These are phyloP conservation scores for Nephrotoma appendiculata DNA, from an alignment of 2,888 invertebrate genomes.

Conservation along the genomic window DNA sequence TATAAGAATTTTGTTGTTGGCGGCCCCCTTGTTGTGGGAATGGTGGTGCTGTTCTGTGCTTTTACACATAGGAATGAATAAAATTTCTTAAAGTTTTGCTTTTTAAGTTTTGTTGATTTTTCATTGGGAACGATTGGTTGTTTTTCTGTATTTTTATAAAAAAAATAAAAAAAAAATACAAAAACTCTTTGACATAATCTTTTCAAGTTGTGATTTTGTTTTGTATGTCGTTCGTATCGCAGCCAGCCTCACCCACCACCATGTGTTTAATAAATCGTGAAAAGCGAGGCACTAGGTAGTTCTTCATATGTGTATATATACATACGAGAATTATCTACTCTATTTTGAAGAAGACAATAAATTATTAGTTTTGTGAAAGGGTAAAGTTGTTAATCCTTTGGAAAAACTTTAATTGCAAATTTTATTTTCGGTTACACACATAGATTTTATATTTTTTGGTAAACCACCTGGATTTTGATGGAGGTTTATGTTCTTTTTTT, in stretches of 20 bases:
- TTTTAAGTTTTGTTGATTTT: background rate
- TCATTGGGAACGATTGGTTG: background rate
- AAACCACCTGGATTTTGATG: too few species aligned
- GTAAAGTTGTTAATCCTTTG: background rate
- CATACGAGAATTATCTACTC: too few species aligned
- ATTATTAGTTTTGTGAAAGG: background rate
- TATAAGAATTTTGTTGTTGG: background rate
- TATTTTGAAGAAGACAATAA: background rate
- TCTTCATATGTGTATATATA: too few species aligned
- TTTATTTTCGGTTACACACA: background rate
- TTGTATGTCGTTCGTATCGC: background rate
- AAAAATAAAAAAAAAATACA: background rate
- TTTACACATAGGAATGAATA: background rate
- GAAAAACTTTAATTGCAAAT: background rate
- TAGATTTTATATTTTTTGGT: too few species aligned
- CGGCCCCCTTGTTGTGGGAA: background rate
- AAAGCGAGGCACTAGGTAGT: background rate
- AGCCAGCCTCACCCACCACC: background rate
- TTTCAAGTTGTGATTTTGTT: background rate
- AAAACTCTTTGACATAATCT: background rate
- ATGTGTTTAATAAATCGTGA: background rate
- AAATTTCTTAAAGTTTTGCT: background rate
- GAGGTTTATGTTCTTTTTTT: too few species aligned
- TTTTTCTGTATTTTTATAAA: background rate
- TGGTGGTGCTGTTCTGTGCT: background rate